phyloP scores from a whole-genome alignment of 1,140 invertebrate genomes.

The Apocrypta bakeri region DNA sequence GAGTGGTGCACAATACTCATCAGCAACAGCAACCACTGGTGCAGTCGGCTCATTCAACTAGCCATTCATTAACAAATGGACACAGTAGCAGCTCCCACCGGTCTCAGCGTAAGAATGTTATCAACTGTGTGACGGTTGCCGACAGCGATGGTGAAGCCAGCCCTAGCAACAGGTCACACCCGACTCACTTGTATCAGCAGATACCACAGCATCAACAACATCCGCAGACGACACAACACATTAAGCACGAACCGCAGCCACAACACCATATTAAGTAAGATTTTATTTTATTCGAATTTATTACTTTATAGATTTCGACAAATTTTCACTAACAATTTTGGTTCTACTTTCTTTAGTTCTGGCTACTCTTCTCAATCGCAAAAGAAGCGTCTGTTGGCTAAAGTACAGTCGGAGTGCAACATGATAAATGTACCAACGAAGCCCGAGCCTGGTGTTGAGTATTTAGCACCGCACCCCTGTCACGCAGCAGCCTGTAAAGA shows the following conservation, averaged over 20 bases:
- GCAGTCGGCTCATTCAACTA: conserved; percentile 57
- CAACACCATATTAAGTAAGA: conserved; percentile 71
- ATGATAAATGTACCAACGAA: conserved; percentile 74
- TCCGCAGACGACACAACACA: conserved; percentile 72
- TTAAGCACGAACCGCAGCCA: conserved; percentile 76
- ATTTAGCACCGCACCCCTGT: conserved; percentile 72
- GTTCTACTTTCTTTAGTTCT: conserved; percentile 63
- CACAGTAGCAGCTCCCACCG: conserved; percentile 61
- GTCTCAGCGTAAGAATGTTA: conserved; percentile 80
- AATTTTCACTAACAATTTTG: background rate
- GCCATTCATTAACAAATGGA: conserved; percentile 57
- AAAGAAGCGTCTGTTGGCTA: conserved; percentile 91
- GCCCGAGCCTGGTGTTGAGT: conserved; percentile 72
- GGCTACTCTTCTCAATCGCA: conserved; percentile 82
- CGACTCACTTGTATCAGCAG: conserved; percentile 68
- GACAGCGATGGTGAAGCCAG: conserved; percentile 86
- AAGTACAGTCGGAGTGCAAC: conserved; percentile 89
- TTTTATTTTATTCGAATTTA: background rate
- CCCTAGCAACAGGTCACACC: conserved; percentile 70
- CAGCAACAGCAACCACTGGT: conserved; percentile 49
- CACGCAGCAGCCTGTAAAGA: conserved; percentile 75
- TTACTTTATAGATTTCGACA: background rate
- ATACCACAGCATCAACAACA: conserved; percentile 67
- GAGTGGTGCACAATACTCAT: conserved; percentile 64
- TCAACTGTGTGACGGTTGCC: conserved; percentile 87